These are phyloP conservation scores for Agelastica alni DNA, from an alignment of 2,888 invertebrate species.

Conservation along the genomic window DNA sequence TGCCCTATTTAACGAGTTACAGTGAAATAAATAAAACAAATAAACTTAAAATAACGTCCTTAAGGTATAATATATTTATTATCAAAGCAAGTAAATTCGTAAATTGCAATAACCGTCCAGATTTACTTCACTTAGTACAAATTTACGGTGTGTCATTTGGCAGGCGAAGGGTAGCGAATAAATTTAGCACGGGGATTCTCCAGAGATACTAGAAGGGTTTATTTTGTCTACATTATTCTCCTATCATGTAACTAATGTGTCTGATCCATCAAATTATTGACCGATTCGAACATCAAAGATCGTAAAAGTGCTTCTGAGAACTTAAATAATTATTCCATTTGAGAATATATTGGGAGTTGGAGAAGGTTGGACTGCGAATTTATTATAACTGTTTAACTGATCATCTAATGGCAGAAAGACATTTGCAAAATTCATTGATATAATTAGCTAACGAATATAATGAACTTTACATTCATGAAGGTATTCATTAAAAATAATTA, in stretches of 20 bases:
- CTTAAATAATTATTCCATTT: background rate
- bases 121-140: slow-evolving; percentile 12
- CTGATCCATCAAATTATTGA: slow-evolving; percentile 18
- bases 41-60: too few species aligned
- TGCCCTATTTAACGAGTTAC: too few species aligned
- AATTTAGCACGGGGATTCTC: slow-evolving; percentile 17
- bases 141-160: slow-evolving; percentile 22
- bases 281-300: slow-evolving; percentile 3
- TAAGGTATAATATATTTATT: too few species aligned
- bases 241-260: slow-evolving; percentile 19
- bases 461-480: too few species aligned
- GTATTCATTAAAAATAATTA: too few species aligned
- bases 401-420: too few species aligned
- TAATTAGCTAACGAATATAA: too few species aligned
- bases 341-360: background rate
- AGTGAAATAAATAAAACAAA: too few species aligned
- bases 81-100: slow-evolving; percentile 2
- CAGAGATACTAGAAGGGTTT: slow-evolving; percentile 14
- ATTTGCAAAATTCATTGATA: too few species aligned
- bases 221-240: slow-evolving; percentile 20
- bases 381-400: too few species aligned
- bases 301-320: background rate
- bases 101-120: slow-evolving; percentile 18
- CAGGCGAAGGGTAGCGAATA: slow-evolving; percentile 19
- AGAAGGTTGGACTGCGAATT: background rate